Conservation (phyloP, 2,888 invertebrate species). For the Acanthopleura granulata region DNA sequence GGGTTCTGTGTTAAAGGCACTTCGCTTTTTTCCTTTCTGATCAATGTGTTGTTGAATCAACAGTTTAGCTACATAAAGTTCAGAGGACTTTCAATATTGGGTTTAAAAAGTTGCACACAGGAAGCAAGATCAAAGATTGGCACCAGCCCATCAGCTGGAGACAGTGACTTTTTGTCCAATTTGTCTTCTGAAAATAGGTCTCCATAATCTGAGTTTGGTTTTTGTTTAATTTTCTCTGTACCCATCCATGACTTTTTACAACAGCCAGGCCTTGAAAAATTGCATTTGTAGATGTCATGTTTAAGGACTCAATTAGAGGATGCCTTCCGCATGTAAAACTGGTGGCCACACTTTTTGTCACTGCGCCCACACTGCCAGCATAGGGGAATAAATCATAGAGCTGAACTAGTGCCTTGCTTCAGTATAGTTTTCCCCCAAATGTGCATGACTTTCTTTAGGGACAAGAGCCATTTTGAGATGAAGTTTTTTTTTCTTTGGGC, state of each 20-base stretch:
- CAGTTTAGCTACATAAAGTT: slow-evolving; percentile 10
- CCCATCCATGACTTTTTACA: not conserved
- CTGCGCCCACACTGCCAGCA: too few species aligned
- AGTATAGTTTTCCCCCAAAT: too few species aligned
- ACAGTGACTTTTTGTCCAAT: not conserved
- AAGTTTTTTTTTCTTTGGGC: too few species aligned
- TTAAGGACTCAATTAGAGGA: slow-evolving; percentile 10
- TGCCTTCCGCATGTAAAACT: slow-evolving; percentile 3
- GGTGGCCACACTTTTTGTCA: not conserved
- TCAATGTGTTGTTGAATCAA: not conserved
- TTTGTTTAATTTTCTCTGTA: slow-evolving; percentile 3
- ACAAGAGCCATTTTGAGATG: too few species aligned
- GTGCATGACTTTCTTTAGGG: too few species aligned
- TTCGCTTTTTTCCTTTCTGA: too few species aligned
- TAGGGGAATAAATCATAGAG: too few species aligned
- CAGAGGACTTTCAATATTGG: not conserved
- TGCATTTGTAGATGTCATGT: slow-evolving; percentile 10
- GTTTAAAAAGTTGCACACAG: not conserved
- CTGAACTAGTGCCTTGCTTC: too few species aligned
- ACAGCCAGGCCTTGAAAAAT: not conserved
- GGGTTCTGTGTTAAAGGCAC: too few species aligned
- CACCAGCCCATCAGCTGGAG: not conserved
- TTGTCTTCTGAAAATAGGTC: not conserved
- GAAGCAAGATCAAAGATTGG: not conserved
- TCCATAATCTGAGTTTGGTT: not conserved